Conservation (phyloP, 2,888 invertebrate species). For the Endotricha flammealis region DNA sequence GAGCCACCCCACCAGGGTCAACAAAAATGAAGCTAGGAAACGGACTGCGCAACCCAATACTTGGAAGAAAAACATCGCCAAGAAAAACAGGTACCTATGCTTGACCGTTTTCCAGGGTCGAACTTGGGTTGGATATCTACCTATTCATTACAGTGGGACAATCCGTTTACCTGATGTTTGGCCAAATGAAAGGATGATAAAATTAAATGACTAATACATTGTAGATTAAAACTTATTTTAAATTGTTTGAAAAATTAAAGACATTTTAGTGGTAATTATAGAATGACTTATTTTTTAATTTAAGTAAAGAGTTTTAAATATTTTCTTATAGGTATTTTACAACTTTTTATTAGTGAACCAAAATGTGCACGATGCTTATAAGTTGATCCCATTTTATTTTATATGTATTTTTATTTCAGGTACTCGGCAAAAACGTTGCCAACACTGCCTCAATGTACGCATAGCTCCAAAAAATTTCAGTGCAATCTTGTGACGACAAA, state of each 20-base stretch:
- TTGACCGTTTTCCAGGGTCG: slow-evolving; percentile 6
- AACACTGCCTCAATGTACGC: slow-evolving; percentile 1
- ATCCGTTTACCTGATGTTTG: too few relatives aligned
- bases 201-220: too few relatives aligned
- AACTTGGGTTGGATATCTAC: slow-evolving; percentile 2
- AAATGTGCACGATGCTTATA: too few relatives aligned
- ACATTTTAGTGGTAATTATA: too few relatives aligned
- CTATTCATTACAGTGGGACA: too few relatives aligned
- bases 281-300: too few relatives aligned
- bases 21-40: slow-evolving; percentile 4
- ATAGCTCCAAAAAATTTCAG: slow-evolving; percentile 4
- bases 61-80: slow-evolving; percentile 7
- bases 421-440: neutral
- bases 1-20: slow-evolving; percentile 4
- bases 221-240: too few relatives aligned
- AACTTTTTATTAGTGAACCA: too few relatives aligned
- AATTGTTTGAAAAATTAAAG: too few relatives aligned
- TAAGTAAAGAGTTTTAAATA: too few relatives aligned
- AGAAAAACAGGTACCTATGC: slow-evolving; percentile 7
- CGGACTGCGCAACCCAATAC: slow-evolving; percentile 4
- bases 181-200: too few relatives aligned
- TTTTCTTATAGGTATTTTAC: too few relatives aligned
- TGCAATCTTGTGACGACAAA: slow-evolving; percentile 1
- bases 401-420: slow-evolving; percentile 1
- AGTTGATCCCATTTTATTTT: neutral